Evolutionary conservation across 2,113 vertebrate genomes (phyloP).

Genomic region (Cyanistes caeruleus): DNA sequence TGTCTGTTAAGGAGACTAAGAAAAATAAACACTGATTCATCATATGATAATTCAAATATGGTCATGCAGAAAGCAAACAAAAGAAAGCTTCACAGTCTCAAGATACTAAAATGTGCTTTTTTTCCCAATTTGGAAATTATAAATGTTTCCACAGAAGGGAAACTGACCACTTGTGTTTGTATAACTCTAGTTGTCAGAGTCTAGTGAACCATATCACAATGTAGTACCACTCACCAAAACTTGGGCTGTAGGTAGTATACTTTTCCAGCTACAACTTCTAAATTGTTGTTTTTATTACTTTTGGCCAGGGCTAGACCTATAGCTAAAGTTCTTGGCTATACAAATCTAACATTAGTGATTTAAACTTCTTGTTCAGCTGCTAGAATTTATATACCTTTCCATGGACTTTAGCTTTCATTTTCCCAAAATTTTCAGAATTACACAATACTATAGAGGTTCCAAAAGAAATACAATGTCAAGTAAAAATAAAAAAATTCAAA

Average conservation of each 20-base stretch:
- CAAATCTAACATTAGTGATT: background rate
- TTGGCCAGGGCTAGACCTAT: background rate
- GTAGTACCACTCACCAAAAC: background rate
- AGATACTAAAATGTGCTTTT: background rate
- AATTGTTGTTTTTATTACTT: background rate
- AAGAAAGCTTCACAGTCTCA: background rate
- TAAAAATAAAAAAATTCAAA: background rate
- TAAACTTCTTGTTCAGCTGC: background rate
- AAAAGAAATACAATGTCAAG: background rate
- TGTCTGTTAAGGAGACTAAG: background rate
- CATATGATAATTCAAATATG: background rate
- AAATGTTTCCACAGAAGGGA: background rate
- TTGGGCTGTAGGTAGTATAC: background rate
- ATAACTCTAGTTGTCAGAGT: background rate
- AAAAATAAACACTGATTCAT: background rate
- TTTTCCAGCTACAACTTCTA: background rate
- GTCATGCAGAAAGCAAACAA: background rate
- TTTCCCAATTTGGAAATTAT: background rate
- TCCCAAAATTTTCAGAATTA: background rate
- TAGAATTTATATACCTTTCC: background rate
- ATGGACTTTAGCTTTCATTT: background rate
- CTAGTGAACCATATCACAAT: background rate
- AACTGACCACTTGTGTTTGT: background rate
- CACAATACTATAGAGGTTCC: background rate
- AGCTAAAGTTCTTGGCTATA: background rate